Evolutionary conservation across 2,888 invertebrate genomes (phyloP).

Genomic region (Diaphora mendica): DNA sequence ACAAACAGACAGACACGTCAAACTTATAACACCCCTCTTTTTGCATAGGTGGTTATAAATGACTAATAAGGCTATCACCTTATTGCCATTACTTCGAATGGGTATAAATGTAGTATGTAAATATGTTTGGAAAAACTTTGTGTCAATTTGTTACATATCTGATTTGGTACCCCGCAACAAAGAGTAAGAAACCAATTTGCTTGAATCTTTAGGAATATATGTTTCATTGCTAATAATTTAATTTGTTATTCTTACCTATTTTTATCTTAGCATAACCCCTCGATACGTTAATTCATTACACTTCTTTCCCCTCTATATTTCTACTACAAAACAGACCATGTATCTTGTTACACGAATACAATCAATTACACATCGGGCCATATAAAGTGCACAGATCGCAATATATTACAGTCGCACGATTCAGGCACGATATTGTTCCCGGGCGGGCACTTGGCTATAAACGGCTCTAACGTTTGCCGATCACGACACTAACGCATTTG

Average conservation of each 20-base stretch:
- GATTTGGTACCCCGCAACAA: not conserved
- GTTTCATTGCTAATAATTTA: not conserved
- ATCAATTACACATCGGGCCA: slow-evolving; percentile 59
- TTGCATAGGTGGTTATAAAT: no score
- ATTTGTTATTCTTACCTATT: not conserved
- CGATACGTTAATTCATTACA: not conserved
- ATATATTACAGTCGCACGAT: slow-evolving; percentile 56
- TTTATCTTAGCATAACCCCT: not conserved
- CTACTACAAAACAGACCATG: slow-evolving; percentile 8
- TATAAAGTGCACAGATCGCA: slow-evolving; percentile 54
- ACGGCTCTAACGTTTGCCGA: slow-evolving; percentile 61
- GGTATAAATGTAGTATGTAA: accelerated
- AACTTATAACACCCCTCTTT: no score
- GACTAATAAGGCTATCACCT: not conserved
- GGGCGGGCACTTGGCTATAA: slow-evolving; percentile 66
- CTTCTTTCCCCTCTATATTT: slow-evolving; percentile 2
- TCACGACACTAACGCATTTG: slow-evolving; percentile 47
- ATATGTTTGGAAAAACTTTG: not conserved
- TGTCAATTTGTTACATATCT: not conserved
- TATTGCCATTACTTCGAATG: not conserved
- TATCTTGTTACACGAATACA: slow-evolving; percentile 39
- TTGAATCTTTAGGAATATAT: not conserved
- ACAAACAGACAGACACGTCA: no score
- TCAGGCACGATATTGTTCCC: slow-evolving; percentile 69
- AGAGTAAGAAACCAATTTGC: not conserved